Evolutionary conservation across 2,888 invertebrate species (phyloP).

Genomic region (Acronicta psi): DNA sequence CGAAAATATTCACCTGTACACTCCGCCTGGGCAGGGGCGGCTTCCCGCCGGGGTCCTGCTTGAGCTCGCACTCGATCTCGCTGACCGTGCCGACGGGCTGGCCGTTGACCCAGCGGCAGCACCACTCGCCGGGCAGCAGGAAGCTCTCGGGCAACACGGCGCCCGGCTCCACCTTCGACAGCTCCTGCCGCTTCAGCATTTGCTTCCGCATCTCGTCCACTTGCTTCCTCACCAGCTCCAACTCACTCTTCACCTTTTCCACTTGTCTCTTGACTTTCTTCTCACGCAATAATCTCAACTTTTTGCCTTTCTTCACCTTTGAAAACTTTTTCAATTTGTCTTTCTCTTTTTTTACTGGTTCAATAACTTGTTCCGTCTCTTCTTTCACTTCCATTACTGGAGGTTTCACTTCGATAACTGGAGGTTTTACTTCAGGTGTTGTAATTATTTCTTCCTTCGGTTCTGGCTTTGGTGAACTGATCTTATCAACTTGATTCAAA

Average conservation of each 20-base stretch:
- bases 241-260: slow-evolving; percentile 75
- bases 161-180: slow-evolving; percentile 50
- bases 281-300: slow-evolving; percentile 43
- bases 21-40: slow-evolving; percentile 79
- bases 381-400: slow-evolving; percentile 12
- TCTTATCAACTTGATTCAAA: slow-evolving; percentile 64
- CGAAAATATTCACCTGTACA: slow-evolving; percentile 81
- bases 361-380: neutral
- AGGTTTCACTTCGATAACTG: slow-evolving; percentile 11
- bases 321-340: slow-evolving; percentile 61
- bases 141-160: slow-evolving; percentile 71
- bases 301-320: slow-evolving; percentile 70
- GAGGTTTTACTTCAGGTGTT: slow-evolving; percentile 10
- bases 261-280: slow-evolving; percentile 79
- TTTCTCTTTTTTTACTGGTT: slow-evolving; percentile 36
- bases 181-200: slow-evolving; percentile 71
- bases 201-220: slow-evolving; percentile 79
- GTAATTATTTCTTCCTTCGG: slow-evolving; percentile 52
- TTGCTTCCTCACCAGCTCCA: slow-evolving; percentile 78
- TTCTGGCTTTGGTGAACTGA: slow-evolving; percentile 58
- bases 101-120: slow-evolving; percentile 92
- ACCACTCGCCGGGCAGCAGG: slow-evolving; percentile 89
- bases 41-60: slow-evolving; percentile 72
- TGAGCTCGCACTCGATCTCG: slow-evolving; percentile 78
- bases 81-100: slow-evolving; percentile 90